These are phyloP conservation scores for Trichacis sp. DNA, from an alignment of 2,888 invertebrate genomes.

Conservation along the genomic window DNA sequence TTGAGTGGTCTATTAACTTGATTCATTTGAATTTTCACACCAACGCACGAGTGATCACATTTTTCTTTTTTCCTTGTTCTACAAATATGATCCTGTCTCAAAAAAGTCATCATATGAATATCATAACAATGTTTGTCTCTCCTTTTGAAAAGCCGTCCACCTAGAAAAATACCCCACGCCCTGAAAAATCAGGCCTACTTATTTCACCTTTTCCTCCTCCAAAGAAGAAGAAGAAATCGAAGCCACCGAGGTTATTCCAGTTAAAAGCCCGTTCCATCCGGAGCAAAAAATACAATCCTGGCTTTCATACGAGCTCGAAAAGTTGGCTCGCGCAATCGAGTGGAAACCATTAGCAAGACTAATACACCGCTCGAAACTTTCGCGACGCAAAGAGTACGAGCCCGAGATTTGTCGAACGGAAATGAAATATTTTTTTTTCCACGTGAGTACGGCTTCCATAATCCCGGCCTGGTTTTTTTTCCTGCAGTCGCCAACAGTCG, in stretches of 20 bases:
- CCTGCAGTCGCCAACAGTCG: no score
- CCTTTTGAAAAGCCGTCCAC: no score
- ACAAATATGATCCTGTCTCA: no score
- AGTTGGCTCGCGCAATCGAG: slow-evolving; percentile 5
- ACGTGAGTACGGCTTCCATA: slow-evolving; percentile 33
- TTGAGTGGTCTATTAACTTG: no score
- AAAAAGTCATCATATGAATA: no score
- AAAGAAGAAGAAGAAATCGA: slow-evolving; percentile 3
- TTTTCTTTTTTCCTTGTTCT: no score
- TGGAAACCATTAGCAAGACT: slow-evolving; percentile 8
- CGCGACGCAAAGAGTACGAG: slow-evolving; percentile 10
- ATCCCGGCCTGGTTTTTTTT: slow-evolving; percentile 11
- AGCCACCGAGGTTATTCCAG: background rate
- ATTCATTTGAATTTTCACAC: no score
- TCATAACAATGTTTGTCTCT: no score
- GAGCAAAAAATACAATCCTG: background rate
- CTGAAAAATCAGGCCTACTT: background rate
- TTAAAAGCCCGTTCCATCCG: background rate
- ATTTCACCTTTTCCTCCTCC: background rate
- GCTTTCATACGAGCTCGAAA: slow-evolving; percentile 5
- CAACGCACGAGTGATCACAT: no score
- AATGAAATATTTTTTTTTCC: slow-evolving; percentile 49
- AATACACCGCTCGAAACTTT: slow-evolving; percentile 39
- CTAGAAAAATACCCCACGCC: no score
- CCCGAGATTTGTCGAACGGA: slow-evolving; percentile 22